Conservation (phyloP, 1,140 invertebrate species). For the Parapsyche elsis region DNA sequence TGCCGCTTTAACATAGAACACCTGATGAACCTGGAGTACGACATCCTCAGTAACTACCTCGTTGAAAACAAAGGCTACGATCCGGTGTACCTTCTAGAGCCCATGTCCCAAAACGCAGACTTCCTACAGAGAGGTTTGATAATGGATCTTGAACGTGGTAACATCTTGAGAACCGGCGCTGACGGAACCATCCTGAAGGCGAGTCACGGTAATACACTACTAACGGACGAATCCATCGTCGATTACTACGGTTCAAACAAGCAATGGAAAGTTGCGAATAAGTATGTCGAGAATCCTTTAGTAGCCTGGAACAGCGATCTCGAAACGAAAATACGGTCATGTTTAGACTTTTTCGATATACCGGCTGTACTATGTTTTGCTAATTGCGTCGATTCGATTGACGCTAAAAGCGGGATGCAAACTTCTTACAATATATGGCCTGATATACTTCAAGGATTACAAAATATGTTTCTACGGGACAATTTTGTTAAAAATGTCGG, state of each 20-base stretch:
- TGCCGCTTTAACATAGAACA: conserved; percentile 75
- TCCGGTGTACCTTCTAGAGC: conserved; percentile 65
- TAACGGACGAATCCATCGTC: conserved; percentile 71
- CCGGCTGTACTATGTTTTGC: conserved; percentile 76
- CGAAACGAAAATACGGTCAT: conserved; percentile 71
- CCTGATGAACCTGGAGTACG: conserved; percentile 74
- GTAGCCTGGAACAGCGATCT: conserved; percentile 73
- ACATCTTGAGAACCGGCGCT: conserved; percentile 74
- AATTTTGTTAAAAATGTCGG: conserved; percentile 70
- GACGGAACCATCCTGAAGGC: conserved; percentile 75
- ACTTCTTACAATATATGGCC: conserved; percentile 73
- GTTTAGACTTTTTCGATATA: conserved; percentile 84
- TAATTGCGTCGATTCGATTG: conserved; percentile 76
- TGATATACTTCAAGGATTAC: conserved; percentile 73
- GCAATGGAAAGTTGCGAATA: conserved; percentile 70
- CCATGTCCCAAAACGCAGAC: conserved; percentile 70
- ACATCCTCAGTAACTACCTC: conserved; percentile 72
- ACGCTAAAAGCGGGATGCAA: conserved; percentile 66
- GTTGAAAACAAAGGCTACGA: conserved; percentile 74
- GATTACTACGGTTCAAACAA: conserved; percentile 71
- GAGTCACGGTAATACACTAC: conserved; percentile 75
- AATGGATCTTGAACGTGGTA: conserved; percentile 79
- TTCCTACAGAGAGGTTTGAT: conserved; percentile 82
- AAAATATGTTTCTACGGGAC: conserved; percentile 72
- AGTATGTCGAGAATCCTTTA: conserved; percentile 70